These are phyloP conservation scores for Orthosia gothica DNA, from an alignment of 2,888 invertebrate species.

Conservation along the genomic window DNA sequence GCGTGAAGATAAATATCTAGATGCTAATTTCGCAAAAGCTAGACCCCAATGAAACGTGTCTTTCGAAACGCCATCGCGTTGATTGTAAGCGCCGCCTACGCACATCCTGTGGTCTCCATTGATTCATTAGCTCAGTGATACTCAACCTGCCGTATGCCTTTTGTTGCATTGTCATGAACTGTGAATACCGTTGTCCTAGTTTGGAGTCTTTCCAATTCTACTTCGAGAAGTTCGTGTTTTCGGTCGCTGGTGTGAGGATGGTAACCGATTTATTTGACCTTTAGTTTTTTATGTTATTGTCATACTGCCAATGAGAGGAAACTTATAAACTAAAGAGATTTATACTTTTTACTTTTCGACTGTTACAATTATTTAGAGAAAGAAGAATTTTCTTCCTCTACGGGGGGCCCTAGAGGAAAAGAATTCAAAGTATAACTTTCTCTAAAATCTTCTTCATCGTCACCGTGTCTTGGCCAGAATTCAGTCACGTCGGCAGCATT, in stretches of 20 bases:
- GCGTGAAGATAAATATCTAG: constrained; percentile 53
- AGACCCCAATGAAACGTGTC: constrained; percentile 59
- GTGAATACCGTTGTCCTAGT: not conserved
- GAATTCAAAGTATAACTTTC: too few relatives aligned
- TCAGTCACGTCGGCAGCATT: too few relatives aligned
- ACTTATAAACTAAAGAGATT: too few relatives aligned
- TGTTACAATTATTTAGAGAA: too few relatives aligned
- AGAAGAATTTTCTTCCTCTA: too few relatives aligned
- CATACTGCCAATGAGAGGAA: too few relatives aligned
- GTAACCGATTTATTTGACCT: not conserved
- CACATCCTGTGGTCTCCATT: constrained; percentile 77
- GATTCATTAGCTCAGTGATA: constrained; percentile 68
- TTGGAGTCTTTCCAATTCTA: not conserved
- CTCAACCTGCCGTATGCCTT: constrained; percentile 39
- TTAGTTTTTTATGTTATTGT: not conserved
- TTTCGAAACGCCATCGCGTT: constrained; percentile 74
- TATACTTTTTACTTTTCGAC: too few relatives aligned
- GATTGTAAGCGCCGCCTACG: constrained; percentile 78
- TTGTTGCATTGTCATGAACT: not conserved
- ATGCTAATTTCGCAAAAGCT: constrained; percentile 64
- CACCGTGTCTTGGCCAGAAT: too few relatives aligned
- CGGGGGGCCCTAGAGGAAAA: too few relatives aligned
- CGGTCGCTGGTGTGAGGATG: not conserved
- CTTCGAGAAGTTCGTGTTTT: not conserved
- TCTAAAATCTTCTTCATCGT: too few relatives aligned